Conservation (phyloP, 1,140 invertebrate genomes). For the Halictus rubicundus region DNA sequence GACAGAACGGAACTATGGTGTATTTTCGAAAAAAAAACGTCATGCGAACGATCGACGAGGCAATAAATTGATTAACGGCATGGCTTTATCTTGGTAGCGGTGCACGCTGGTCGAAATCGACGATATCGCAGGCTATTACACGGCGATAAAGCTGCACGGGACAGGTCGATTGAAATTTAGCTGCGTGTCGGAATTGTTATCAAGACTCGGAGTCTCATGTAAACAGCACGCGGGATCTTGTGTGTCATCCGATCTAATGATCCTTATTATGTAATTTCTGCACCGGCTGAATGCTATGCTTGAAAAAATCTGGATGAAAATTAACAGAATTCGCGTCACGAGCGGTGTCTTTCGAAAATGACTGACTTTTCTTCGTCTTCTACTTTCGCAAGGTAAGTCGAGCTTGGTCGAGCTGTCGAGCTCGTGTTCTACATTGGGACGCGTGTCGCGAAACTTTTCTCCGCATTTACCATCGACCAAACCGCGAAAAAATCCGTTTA, state of each 20-base stretch:
- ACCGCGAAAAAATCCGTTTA: not conserved
- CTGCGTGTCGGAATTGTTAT: constrained; percentile 2
- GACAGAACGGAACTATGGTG: constrained; percentile 17
- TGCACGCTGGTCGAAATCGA: not conserved
- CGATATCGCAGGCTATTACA: constrained; percentile 5
- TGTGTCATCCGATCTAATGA: constrained; percentile 59
- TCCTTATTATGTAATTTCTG: constrained; percentile 66
- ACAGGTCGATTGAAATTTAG: constrained; percentile 23
- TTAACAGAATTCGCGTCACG: constrained; percentile 54
- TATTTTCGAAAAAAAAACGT: constrained; percentile 17
- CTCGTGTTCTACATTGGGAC: not conserved
- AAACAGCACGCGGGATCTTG: constrained; percentile 54
- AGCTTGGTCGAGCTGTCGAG: constrained; percentile 8
- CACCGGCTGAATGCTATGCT: constrained; percentile 67
- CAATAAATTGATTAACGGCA: constrained; percentile 15
- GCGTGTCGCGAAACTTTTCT: not conserved
- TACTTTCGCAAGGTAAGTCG: constrained; percentile 67
- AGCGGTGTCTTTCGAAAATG: constrained; percentile 70
- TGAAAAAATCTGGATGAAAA: constrained; percentile 66
- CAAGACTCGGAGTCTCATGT: constrained; percentile 44
- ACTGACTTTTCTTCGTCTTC: constrained; percentile 69
- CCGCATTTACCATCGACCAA: not conserved
- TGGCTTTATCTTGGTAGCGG: not conserved
- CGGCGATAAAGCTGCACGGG: constrained; percentile 11
- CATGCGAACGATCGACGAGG: not conserved